These are phyloP conservation scores for Macrobrachium nipponense DNA, from an alignment of 1,140 invertebrate genomes.

Conservation along the genomic window DNA sequence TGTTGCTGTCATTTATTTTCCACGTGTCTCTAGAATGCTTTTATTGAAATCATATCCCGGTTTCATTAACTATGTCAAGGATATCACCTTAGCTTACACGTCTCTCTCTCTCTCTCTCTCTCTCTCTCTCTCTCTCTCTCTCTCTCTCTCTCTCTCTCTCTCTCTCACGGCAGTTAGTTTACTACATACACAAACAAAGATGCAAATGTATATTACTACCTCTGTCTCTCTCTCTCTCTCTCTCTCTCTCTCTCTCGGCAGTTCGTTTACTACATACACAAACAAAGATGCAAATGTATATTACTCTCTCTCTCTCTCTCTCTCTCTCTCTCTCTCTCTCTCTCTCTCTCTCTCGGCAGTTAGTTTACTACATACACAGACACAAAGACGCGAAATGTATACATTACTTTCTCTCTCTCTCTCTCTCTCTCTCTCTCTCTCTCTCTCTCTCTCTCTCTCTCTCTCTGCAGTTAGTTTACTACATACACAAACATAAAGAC, in stretches of 20 bases:
- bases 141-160: slow-evolving; percentile 4
- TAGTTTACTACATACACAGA: background rate
- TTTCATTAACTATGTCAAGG: too few relatives aligned
- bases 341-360: slow-evolving; percentile 9
- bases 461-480: background rate
- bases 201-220: too few relatives aligned
- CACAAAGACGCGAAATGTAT: too few relatives aligned
- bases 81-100: too few relatives aligned
- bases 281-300: too few relatives aligned
- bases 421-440: slow-evolving; percentile 10
- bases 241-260: slow-evolving; percentile 9
- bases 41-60: too few relatives aligned
- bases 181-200: background rate
- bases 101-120: slow-evolving; percentile 23
- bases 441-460: slow-evolving; percentile 10
- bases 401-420: slow-evolving; percentile 13
- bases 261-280: background rate
- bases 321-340: slow-evolving; percentile 11
- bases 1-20: too few relatives aligned
- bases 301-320: slow-evolving; percentile 17
- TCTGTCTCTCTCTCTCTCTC: slow-evolving; percentile 10
- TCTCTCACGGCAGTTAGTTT: slow-evolving; percentile 6
- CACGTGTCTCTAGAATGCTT: too few relatives aligned
- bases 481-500: slow-evolving; percentile 5
- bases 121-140: slow-evolving; percentile 15